These are phyloP conservation scores for Oplegnathus fasciatus DNA, from an alignment of 2,113 vertebrate genomes.

Conservation along the genomic window DNA sequence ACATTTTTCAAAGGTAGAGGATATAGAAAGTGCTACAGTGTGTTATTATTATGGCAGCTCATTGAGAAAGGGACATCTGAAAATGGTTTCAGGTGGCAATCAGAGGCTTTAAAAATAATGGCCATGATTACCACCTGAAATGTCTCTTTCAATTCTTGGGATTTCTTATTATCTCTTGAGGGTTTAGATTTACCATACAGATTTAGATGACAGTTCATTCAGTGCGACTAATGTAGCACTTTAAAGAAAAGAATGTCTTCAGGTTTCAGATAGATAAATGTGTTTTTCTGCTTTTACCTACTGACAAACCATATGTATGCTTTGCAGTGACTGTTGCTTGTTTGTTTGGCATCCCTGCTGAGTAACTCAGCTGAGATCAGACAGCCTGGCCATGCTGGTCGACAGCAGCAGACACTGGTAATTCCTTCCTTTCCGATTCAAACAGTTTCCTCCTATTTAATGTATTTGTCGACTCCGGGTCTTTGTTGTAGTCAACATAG, in stretches of 20 bases:
- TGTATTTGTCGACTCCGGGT: too few species aligned
- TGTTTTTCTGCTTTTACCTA: not conserved
- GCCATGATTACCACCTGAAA: not conserved
- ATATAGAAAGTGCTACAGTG: not conserved
- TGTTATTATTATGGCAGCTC: not conserved
- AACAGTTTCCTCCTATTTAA: too few species aligned
- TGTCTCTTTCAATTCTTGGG: not conserved
- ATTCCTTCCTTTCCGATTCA: too few species aligned
- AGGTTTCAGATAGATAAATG: not conserved
- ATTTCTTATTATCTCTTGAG: not conserved
- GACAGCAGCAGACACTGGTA: not conserved
- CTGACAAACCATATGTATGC: not conserved
- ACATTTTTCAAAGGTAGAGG: not conserved
- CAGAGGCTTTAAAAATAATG: not conserved
- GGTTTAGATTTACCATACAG: not conserved
- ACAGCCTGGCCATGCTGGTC: not conserved
- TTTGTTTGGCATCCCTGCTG: not conserved
- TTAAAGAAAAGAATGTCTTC: not conserved
- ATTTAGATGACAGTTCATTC: not conserved
- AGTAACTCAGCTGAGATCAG: not conserved
- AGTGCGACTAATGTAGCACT: not conserved
- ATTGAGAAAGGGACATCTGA: not conserved
- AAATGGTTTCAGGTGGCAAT: not conserved
- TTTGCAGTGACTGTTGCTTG: not conserved
- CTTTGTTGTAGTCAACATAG: too few species aligned